Base-by-base conservation (phyloP, 2,888 invertebrate species). In the Coremacera marginata region DNA sequence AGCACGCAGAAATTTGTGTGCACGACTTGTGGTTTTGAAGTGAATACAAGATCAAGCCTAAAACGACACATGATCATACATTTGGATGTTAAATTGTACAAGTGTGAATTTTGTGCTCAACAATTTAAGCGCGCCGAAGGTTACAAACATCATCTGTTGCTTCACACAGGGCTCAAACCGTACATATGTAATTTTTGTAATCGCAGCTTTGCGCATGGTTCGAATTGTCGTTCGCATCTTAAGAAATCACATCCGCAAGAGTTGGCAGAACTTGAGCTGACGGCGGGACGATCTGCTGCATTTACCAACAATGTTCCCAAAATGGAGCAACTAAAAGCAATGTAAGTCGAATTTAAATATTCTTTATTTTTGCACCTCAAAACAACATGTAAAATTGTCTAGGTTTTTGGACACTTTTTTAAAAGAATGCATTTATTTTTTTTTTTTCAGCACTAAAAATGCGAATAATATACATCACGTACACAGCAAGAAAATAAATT, bases 141-240 rank as follows among this genome's bases (percentile, higher is more conserved):
- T 0, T 82, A 88, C 0, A 87, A 88, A 71, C 88, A 85, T 76
- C 89, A 89, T 81, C 83, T 89, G 1, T 86, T 89, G n/a, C 76
- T 88, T 25, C 89, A 89, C 44, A 88, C 87, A 0, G 89, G 89
- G 0, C 77, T 89, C 0, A 85, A 88, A 52, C 89, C 89, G 0
- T 89, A 89, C 78, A 81, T 85, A 3, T 89, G 89, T 62, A 87
- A 88, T 67, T 89, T 89, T 77, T 89, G 89, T 73, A 88, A 88
- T 55, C 87, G 87, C 76, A 88, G 87, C 0, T 89, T 89, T 77
- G 88, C 89, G 62, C 87, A 88, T 63, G 89, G 89, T 16, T 86
- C 89, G 25, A 89, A 89, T 78, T 88, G 89, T 67, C 86, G 89
- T 22, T 86, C 85, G 62, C 89, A 89, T 78, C 88, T 89, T 31